phyloP scores from a whole-genome alignment of 2,113 vertebrate genomes.

The Cyprinodon variegatus region DNA sequence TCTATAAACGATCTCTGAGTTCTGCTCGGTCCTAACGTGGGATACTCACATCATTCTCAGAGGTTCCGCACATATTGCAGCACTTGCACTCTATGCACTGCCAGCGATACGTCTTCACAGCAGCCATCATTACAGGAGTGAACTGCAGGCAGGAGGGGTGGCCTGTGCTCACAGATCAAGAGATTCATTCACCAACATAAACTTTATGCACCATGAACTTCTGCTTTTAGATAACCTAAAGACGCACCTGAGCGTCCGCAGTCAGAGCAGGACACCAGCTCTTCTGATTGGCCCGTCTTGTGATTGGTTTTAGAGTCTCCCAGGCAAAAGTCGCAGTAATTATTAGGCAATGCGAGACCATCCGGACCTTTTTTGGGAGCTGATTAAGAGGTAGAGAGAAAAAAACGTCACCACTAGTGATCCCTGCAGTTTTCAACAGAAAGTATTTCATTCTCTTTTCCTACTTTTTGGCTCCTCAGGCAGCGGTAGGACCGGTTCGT shows the following conservation, averaged over 20 bases:
- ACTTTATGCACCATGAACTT: not conserved
- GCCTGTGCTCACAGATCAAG: slow-evolving; percentile 70
- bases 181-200: not conserved
- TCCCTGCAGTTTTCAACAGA: not conserved
- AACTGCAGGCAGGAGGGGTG: slow-evolving; percentile 96
- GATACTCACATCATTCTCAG: slow-evolving; percentile 90
- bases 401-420: not conserved
- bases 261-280: slow-evolving; percentile 95
- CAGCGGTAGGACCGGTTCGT: slow-evolving; percentile 81
- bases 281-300: slow-evolving; percentile 93
- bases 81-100: slow-evolving; percentile 99
- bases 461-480: slow-evolving; percentile 91
- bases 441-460: slow-evolving; percentile 7
- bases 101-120: slow-evolving; percentile 97
- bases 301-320: slow-evolving; percentile 96
- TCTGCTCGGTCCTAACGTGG: not conserved
- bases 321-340: slow-evolving; percentile 97
- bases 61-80: slow-evolving; percentile 96
- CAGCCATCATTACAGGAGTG: slow-evolving; percentile 95
- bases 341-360: slow-evolving; percentile 91
- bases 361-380: slow-evolving; percentile 93
- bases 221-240: not conserved
- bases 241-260: slow-evolving; percentile 91
- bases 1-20: not conserved
- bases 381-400: slow-evolving; percentile 50